phyloP scores from a whole-genome alignment of 2,888 invertebrate species.

The Hololepta plana region DNA sequence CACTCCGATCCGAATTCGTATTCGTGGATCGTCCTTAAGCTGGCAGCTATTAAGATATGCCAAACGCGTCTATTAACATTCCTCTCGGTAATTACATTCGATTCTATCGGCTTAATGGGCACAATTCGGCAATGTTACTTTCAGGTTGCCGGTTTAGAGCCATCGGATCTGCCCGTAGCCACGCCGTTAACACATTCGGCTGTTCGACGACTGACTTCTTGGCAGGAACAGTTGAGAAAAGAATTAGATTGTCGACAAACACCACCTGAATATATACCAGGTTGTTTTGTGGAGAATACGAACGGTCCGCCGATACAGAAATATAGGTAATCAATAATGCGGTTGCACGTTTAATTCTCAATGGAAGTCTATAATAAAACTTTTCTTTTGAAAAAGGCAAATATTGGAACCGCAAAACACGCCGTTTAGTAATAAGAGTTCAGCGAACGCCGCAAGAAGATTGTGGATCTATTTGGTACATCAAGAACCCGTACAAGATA shows the following conservation, averaged over 20 bases:
- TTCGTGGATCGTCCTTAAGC: constrained; percentile 87
- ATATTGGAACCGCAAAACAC: constrained; percentile 86
- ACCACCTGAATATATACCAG: constrained; percentile 75
- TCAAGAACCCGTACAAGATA: constrained; percentile 80
- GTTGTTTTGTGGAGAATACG: constrained; percentile 67
- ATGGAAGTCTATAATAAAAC: too few relatives aligned
- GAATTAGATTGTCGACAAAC: constrained; percentile 63
- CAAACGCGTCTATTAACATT: constrained; percentile 75
- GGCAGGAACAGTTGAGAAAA: constrained; percentile 61
- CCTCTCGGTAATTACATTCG: too few relatives aligned
- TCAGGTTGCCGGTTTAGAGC: constrained; percentile 26
- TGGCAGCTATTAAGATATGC: constrained; percentile 72
- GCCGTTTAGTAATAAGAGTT: constrained; percentile 63
- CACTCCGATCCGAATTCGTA: constrained; percentile 89
- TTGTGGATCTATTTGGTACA: constrained; percentile 88
- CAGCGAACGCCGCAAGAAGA: constrained; percentile 59
- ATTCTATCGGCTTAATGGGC: too few relatives aligned
- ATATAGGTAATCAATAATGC: constrained; percentile 42
- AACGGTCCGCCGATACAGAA: constrained; percentile 79
- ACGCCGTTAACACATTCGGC: constrained; percentile 87
- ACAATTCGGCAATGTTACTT: neutral
- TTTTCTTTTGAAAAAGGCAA: too few relatives aligned
- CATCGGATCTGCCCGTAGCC: constrained; percentile 69
- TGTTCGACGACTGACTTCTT: constrained; percentile 67
- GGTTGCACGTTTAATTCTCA: too few relatives aligned